These are phyloP conservation scores for Spisula solida DNA, from an alignment of 2,888 invertebrate genomes.

Conservation along the genomic window DNA sequence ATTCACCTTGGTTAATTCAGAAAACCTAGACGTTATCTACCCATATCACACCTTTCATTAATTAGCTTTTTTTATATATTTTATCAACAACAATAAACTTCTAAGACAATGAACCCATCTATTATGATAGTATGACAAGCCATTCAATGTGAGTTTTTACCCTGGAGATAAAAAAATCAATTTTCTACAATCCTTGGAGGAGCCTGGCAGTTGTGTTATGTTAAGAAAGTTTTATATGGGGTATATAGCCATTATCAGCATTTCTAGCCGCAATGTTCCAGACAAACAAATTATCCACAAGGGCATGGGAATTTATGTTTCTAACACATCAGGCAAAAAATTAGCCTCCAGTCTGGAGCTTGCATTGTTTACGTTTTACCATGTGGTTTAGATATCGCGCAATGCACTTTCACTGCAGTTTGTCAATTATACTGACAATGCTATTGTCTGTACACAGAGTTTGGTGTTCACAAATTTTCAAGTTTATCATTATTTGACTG, in stretches of 20 bases:
- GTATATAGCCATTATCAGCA: neutral
- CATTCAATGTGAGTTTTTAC: neutral
- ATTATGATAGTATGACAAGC: slow-evolving; percentile 1
- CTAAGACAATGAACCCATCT: neutral
- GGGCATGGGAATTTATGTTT: neutral
- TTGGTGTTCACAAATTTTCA: neutral
- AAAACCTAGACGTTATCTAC: neutral
- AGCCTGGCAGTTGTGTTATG: neutral
- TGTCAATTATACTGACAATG: neutral
- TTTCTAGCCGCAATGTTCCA: neutral
- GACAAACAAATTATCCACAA: neutral
- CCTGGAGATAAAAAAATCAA: neutral
- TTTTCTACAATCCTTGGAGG: neutral
- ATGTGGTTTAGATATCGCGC: slow-evolving; percentile 4
- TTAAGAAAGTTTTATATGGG: neutral
- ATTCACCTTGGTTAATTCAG: neutral
- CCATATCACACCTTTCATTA: neutral
- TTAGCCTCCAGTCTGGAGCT: neutral
- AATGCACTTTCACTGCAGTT: slow-evolving; percentile 8
- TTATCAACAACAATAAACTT: slow-evolving; percentile 2
- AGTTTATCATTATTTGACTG: neutral
- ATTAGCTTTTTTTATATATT: neutral
- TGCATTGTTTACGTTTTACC: slow-evolving; percentile 6
- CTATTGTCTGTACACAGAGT: neutral
- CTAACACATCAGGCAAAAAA: neutral